phyloP scores from a whole-genome alignment of 1,140 invertebrate genomes.

The Cydia amplana region DNA sequence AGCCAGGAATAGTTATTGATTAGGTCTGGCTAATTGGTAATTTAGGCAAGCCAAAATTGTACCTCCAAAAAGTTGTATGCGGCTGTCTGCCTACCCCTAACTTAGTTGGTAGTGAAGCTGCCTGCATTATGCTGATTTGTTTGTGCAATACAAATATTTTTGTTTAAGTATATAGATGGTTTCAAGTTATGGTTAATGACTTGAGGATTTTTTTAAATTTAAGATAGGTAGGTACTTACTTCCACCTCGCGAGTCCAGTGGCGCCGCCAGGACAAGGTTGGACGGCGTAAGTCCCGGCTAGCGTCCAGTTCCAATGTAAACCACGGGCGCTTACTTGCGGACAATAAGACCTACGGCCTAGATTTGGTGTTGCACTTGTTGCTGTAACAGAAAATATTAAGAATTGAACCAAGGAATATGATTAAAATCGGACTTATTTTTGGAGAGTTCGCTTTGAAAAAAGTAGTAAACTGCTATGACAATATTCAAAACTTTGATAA shows the following conservation, averaged over 20 bases:
- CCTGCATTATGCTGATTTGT: no score
- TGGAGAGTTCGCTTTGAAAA: not conserved
- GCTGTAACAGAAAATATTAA: slow-evolving; percentile 44
- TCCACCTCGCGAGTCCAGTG: slow-evolving; percentile 91
- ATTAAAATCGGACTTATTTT: not conserved
- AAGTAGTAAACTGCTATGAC: no score
- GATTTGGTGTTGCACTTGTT: slow-evolving; percentile 58
- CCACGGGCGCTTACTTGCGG: slow-evolving; percentile 86
- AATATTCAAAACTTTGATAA: no score
- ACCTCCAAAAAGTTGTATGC: not conserved
- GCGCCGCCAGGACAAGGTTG: slow-evolving; percentile 94
- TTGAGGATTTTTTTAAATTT: no score
- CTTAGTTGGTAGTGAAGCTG: no score
- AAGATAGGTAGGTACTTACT: slow-evolving; percentile 80
- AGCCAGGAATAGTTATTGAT: no score
- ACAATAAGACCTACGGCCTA: slow-evolving; percentile 81
- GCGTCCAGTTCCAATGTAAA: slow-evolving; percentile 93
- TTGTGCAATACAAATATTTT: no score
- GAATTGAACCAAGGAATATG: not conserved
- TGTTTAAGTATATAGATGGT: no score
- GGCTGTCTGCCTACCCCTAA: no score
- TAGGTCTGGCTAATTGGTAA: no score
- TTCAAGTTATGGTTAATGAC: no score
- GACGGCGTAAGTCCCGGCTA: slow-evolving; percentile 87
- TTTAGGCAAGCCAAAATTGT: no score